phyloP scores from a whole-genome alignment of 2,113 vertebrate species.

The Erinaceus europaeus region DNA sequence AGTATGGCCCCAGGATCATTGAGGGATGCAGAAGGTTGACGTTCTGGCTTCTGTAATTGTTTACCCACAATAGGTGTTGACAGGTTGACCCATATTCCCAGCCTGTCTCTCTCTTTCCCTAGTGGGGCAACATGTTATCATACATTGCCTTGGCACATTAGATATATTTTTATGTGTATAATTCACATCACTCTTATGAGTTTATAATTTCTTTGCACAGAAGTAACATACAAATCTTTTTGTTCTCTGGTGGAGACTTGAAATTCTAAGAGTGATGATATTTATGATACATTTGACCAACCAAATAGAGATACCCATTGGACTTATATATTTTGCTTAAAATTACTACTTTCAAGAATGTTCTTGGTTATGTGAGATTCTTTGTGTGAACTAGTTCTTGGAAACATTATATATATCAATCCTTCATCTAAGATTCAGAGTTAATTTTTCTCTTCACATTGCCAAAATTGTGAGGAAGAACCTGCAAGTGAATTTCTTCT shows the following conservation, averaged over 20 bases:
- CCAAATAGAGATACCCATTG: neutral
- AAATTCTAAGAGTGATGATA: neutral
- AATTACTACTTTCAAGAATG: neutral
- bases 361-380: neutral
- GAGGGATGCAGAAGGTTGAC: too few species aligned
- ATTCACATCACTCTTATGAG: neutral
- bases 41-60: too few species aligned
- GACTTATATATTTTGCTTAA: neutral
- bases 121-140: too few species aligned
- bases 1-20: too few species aligned
- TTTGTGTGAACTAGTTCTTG: neutral
- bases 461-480: neutral
- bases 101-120: too few species aligned
- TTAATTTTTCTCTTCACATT: neutral
- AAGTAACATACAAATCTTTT: too few species aligned
- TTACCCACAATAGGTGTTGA: too few species aligned
- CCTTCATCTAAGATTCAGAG: neutral
- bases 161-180: neutral
- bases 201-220: too few species aligned
- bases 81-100: too few species aligned
- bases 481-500: neutral
- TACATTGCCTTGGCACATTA: neutral
- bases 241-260: neutral
- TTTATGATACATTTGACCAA: neutral
- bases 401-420: neutral